A percentile compares a stretch with the other conserved stretches of the same genome.
Conservation (phyloP, 2,113 vertebrate genomes). For the Hydrochoerus hydrochaeris region DNA sequence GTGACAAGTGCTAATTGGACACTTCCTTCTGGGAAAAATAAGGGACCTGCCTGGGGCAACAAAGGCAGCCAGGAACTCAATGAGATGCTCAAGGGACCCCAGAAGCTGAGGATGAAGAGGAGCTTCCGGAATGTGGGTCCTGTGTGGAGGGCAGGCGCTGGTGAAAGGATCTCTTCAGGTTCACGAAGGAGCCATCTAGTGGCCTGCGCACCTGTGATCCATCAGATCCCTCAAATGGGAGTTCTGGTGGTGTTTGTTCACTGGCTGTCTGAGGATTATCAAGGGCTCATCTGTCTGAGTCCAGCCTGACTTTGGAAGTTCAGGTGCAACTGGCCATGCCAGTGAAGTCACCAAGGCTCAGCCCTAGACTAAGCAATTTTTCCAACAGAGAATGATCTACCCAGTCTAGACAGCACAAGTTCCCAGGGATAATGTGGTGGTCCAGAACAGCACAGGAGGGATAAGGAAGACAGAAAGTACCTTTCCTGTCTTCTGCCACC, state of each 20-base stretch:
- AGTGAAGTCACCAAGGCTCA: not conserved
- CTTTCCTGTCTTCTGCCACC: not conserved
- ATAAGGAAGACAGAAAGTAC: not conserved
- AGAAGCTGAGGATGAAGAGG: not conserved
- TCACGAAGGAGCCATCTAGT: constrained; percentile 34
- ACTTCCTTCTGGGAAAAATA: not conserved
- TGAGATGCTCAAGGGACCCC: not conserved
- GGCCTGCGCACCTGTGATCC: not conserved
- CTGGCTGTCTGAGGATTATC: not conserved
- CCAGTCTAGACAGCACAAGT: no score
- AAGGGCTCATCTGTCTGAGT: not conserved
- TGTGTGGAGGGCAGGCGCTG: not conserved
- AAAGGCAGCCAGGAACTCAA: not conserved
- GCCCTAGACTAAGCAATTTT: not conserved
- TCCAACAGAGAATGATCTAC: accelerated
- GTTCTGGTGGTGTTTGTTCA: not conserved
- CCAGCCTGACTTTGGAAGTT: not conserved
- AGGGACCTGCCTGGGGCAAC: not conserved
- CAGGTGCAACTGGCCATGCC: accelerated
- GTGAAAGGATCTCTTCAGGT: not conserved
- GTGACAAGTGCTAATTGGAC: not conserved
- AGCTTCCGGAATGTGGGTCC: not conserved
- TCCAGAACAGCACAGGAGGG: no score
- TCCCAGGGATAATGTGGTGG: not conserved
- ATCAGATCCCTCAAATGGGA: not conserved